Evolutionary conservation across 2,888 invertebrate species (phyloP).

Genomic region (Psylliodes chrysocephalus): DNA sequence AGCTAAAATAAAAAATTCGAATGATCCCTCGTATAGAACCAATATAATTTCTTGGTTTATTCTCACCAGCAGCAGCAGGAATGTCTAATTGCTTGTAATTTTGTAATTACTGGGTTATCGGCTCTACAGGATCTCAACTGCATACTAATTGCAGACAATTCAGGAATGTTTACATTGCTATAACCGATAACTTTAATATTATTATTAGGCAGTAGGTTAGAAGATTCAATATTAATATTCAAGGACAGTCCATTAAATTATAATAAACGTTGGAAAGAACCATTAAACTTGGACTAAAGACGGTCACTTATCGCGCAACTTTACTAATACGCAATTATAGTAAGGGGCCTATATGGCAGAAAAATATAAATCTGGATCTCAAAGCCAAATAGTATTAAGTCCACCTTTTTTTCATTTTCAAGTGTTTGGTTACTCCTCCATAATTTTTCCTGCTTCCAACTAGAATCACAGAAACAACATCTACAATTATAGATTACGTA

Average conservation of each 20-base stretch:
- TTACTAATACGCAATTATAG: conserved; percentile 18
- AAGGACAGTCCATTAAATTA: conserved; percentile 36
- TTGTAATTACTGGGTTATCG: conserved; percentile 33
- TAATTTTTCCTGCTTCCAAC: too few relatives aligned
- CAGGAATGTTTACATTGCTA: conserved; percentile 34
- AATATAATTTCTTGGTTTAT: conserved; percentile 4
- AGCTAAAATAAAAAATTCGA: background rate
- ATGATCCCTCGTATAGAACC: background rate
- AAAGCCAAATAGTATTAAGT: too few relatives aligned
- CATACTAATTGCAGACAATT: conserved; percentile 32
- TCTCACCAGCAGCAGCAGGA: conserved; percentile 8
- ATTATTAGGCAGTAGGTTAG: conserved; percentile 31
- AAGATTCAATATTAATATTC: conserved; percentile 29
- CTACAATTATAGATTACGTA: too few relatives aligned
- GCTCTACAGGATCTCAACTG: conserved; percentile 24
- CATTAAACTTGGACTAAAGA: conserved; percentile 24
- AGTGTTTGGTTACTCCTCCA: too few relatives aligned
- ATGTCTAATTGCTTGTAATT: conserved; percentile 37
- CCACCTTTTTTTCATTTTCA: too few relatives aligned
- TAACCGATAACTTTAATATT: conserved; percentile 31
- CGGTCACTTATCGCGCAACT: conserved; percentile 17
- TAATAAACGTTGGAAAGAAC: conserved; percentile 29
- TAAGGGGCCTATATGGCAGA: background rate
- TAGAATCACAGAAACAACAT: too few relatives aligned
- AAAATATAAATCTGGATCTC: background rate